Conservation (phyloP, 2,888 invertebrate genomes). For the Campoletis raptor region DNA sequence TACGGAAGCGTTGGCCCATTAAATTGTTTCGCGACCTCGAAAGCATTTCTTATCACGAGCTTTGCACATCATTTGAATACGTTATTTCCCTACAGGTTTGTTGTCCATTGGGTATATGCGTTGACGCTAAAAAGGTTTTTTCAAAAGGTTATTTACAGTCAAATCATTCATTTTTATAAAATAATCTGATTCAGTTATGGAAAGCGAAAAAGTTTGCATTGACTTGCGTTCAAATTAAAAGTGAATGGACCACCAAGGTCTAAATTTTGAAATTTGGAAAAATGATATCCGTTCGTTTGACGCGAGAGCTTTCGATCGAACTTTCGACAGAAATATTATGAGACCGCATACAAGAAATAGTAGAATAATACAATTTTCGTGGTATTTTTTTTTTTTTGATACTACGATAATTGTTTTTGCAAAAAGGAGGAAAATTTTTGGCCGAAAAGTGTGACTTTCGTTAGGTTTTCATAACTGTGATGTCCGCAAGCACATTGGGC, state of each 20-base stretch:
- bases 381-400: not conserved
- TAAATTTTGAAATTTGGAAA: not conserved
- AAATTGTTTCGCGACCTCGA: slow-evolving; percentile 10
- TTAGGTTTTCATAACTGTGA: slow-evolving; percentile 7
- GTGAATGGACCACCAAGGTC: not conserved
- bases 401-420: not conserved
- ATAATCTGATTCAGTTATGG: not conserved
- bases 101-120: no score
- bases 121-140: not conserved
- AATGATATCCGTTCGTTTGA: slow-evolving; percentile 22
- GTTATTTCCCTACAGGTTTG: not conserved
- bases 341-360: no score
- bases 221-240: not conserved
- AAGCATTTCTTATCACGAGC: slow-evolving; percentile 8
- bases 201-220: not conserved
- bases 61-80: slow-evolving; percentile 6
- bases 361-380: slow-evolving; percentile 17
- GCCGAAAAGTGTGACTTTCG: slow-evolving; percentile 24
- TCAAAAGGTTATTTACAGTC: not conserved
- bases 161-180: not conserved
- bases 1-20: slow-evolving; percentile 12
- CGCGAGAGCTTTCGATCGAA: not conserved
- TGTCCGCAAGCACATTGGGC: slow-evolving; percentile 35
- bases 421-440: slow-evolving; percentile 30
- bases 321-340: not conserved